Evolutionary conservation across 2,888 invertebrate genomes (phyloP).

Genomic region (Salticus scenicus): DNA sequence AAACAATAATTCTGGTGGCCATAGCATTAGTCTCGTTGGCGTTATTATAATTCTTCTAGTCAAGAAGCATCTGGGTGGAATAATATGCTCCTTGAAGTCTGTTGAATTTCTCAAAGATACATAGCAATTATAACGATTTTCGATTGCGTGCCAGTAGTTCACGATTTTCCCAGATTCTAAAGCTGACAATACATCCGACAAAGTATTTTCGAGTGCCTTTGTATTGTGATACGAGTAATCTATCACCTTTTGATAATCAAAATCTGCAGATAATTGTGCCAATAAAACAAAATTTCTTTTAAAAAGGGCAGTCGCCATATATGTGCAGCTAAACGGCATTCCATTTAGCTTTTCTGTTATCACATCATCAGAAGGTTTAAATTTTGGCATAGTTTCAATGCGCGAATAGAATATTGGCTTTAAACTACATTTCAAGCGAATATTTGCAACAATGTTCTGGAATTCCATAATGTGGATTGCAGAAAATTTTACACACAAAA

Average conservation of each 20-base stretch:
- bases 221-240: no score
- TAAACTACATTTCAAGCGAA: constrained; percentile 36
- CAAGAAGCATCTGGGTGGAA: constrained; percentile 48
- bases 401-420: constrained; percentile 39
- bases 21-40: constrained; percentile 45
- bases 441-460: constrained; percentile 26
- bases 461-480: neutral
- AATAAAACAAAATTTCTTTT: constrained; percentile 45
- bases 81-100: constrained; percentile 38
- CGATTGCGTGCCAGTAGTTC: constrained; percentile 34
- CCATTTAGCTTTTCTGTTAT: no score
- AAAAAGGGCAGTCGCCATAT: constrained; percentile 48
- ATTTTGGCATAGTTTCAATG: neutral
- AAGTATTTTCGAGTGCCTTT: constrained; percentile 46
- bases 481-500: constrained; percentile 29
- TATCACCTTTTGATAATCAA: no score
- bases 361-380: neutral
- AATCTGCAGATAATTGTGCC: no score
- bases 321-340: constrained; percentile 46
- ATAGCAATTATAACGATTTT: constrained; percentile 28
- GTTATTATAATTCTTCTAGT: constrained; percentile 58
- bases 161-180: constrained; percentile 54
- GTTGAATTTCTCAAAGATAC: constrained; percentile 21
- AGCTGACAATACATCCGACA: constrained; percentile 36
- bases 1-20: constrained; percentile 61